Conservation (phyloP, 2,113 vertebrate species). For the Ceyx margarethae region DNA sequence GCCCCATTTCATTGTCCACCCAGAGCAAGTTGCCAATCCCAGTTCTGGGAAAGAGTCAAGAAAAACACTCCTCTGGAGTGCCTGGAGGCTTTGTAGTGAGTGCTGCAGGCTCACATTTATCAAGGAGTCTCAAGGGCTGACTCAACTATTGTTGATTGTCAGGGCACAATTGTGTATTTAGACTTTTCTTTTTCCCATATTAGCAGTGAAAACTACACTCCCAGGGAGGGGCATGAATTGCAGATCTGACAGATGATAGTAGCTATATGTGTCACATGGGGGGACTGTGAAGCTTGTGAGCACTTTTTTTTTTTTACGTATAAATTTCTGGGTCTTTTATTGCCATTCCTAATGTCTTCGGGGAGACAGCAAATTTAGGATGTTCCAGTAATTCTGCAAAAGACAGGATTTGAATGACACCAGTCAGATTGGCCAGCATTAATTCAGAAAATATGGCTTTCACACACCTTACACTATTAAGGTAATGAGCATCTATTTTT, state of each 20-base stretch:
- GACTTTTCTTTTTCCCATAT: slow-evolving; percentile 56
- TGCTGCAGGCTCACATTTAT: slow-evolving; percentile 6
- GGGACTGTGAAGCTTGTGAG: slow-evolving; percentile 37
- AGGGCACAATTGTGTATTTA: slow-evolving; percentile 44
- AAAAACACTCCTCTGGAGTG: slow-evolving; percentile 65
- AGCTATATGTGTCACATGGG: slow-evolving; percentile 20
- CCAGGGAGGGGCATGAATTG: slow-evolving; percentile 45
- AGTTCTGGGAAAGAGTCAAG: slow-evolving; percentile 72
- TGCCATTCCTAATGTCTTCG: slow-evolving; percentile 49
- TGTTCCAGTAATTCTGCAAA: slow-evolving; percentile 39
- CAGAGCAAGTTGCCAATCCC: slow-evolving; percentile 62
- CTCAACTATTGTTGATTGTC: slow-evolving; percentile 38
- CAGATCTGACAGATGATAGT: slow-evolving; percentile 45
- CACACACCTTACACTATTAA: slow-evolving; percentile 29
- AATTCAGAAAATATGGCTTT: slow-evolving; percentile 33
- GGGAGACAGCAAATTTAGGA: slow-evolving; percentile 46
- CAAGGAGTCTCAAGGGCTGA: slow-evolving; percentile 51
- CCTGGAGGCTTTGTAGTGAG: slow-evolving; percentile 44
- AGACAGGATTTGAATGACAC: slow-evolving; percentile 56
- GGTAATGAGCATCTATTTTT: slow-evolving; percentile 54
- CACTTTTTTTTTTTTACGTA: slow-evolving; percentile 35
- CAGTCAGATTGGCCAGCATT: slow-evolving; percentile 58
- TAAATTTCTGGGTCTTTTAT: slow-evolving; percentile 59
- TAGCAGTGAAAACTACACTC: slow-evolving; percentile 51
- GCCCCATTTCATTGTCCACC: slow-evolving; percentile 68